A percentile compares a stretch with the other conserved stretches of the same genome.
Conservation (phyloP, 2,888 invertebrate species). For the Melinaea menophilus region DNA sequence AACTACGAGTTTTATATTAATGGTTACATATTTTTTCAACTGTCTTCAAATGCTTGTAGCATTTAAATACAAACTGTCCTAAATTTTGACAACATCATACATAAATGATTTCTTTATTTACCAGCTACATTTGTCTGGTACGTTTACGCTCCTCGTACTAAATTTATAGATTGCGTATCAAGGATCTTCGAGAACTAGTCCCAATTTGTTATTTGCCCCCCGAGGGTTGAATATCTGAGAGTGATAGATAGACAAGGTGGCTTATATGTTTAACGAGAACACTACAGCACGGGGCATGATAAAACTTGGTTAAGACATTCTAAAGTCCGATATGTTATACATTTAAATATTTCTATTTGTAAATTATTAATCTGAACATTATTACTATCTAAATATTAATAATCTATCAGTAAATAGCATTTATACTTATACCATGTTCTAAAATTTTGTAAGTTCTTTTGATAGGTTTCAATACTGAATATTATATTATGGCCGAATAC, state of each 20-base stretch:
- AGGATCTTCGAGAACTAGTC: conserved; percentile 28
- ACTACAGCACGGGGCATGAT: background rate
- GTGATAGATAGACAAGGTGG: conserved; percentile 22
- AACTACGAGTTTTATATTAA: too few relatives aligned
- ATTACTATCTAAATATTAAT: too few relatives aligned
- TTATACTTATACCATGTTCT: too few relatives aligned
- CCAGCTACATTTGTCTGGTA: conserved; percentile 22
- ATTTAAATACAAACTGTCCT: conserved; percentile 9
- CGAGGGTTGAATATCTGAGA: conserved; percentile 35
- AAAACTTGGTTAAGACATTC: background rate
- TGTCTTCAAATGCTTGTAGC: background rate
- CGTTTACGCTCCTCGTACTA: conserved; percentile 23
- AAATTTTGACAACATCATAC: conserved; percentile 11
- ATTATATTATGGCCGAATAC: too few relatives aligned
- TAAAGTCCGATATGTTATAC: background rate
- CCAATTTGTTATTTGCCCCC: conserved; percentile 32
- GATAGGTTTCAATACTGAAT: too few relatives aligned
- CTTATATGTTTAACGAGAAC: conserved; percentile 13
- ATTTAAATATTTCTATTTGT: too few relatives aligned
- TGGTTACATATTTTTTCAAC: background rate
- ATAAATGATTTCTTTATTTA: conserved; percentile 20
- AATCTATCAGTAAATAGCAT: too few relatives aligned
- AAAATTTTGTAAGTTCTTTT: too few relatives aligned
- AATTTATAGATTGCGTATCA: conserved; percentile 31
- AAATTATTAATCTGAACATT: too few relatives aligned